Base-by-base conservation (phyloP, 2,113 vertebrate species). In the Heliornis fulica region DNA sequence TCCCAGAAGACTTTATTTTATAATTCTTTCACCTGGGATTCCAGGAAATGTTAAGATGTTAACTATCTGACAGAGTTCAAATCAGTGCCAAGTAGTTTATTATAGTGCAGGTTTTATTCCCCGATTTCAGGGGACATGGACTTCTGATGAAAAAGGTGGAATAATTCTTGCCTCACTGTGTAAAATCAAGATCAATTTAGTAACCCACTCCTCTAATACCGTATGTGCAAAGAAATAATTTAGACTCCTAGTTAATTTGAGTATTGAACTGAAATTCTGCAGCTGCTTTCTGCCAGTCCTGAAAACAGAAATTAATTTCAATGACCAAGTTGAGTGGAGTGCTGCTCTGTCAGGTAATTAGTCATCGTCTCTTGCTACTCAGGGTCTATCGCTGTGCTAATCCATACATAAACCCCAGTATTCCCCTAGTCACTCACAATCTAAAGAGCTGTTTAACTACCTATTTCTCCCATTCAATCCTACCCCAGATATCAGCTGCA, bases 291-390 rank as follows among this genome's bases (percentile, higher is more conserved):
- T 97, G 98, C 98, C 97, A 98, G 97, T 97, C 96, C 97, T 97
- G 98, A 98, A 98, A 98, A 98, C 97, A 98, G 98, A 98, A 98
- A 98, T 98, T 99, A 98, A 99, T 98, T 98, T 98, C 98, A 98
- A 98, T 98, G 99, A 99, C 98, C 98, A 98, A 99, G 98, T 97
- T 96, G 96, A 98, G 97, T 91, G 97, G 98, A 98, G 98, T 98
- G 97, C 97, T 98, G 98, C 97, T 97, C 97, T 99, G 99, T 99
- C 99, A 99, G 99, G 99, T 98, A 98, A 99, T 99, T 99, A 99
- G 98, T 99, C 99, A 99, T 98, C 97, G 96, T 98, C 98, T 98
- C 98, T 96, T 98, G 98, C 98, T 98, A 98, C 98, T 99, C 98
- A 98, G 94, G 97, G 98, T 97, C 98, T 97, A 99, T 99, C 98